Percentiles rank a stretch among this genome's conserved stretches.
Conservation (phyloP, 1,140 invertebrate species). For the Bathynomus jamesi region DNA sequence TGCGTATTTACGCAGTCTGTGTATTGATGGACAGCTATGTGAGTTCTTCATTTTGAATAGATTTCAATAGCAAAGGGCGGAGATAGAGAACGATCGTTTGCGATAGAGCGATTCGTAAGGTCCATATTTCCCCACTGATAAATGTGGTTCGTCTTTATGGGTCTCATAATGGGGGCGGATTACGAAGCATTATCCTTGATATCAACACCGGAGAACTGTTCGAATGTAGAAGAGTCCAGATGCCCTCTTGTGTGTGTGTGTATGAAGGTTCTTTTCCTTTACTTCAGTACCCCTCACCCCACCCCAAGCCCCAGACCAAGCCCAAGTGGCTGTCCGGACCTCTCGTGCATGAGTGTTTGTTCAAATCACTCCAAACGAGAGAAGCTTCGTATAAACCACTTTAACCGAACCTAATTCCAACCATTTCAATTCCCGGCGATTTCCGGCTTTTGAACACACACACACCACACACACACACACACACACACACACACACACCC, state of each 20-base stretch:
- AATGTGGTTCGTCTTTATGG: neutral
- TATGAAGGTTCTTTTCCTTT: neutral
- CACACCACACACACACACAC: no score
- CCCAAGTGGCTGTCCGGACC: no score
- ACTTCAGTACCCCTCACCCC: no score
- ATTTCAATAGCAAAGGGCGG: neutral
- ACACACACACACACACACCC: no score
- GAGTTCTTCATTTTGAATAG: constrained; percentile 1
- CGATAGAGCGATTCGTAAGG: neutral
- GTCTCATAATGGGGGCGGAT: constrained; percentile 5
- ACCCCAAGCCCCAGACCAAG: no score
- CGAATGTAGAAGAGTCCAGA: neutral
- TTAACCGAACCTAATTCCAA: no score
- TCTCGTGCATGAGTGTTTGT: no score
- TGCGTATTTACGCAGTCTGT: no score
- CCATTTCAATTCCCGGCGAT: no score
- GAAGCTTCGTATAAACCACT: no score
- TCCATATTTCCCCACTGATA: neutral
- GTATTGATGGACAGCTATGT: neutral
- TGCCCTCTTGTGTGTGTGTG: neutral
- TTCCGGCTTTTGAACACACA: no score
- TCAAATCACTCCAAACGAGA: no score
- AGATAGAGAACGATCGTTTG: constrained; percentile 2
- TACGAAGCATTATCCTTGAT: constrained; percentile 6
- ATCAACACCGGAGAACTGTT: constrained; percentile 6